Evolutionary conservation across 2,113 vertebrate genomes (phyloP).

Genomic region (Lagopus leucura): DNA sequence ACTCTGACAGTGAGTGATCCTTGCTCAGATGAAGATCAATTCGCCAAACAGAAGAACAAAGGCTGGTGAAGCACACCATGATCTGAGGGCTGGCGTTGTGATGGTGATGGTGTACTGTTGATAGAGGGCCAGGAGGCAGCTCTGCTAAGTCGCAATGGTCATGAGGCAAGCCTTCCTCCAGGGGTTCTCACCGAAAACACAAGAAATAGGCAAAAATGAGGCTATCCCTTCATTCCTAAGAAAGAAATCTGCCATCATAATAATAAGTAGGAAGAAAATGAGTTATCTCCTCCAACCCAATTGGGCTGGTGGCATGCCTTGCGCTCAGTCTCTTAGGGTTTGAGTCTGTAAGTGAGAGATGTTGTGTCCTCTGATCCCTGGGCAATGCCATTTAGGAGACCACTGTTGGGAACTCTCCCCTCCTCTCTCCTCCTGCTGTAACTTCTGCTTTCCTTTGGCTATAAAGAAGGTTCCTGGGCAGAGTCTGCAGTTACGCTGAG

Average conservation of each 20-base stretch:
- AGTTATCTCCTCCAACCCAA: not conserved
- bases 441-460: not conserved
- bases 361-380: not conserved
- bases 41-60: conserved; percentile 29
- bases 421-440: not conserved
- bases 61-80: not conserved
- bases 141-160: not conserved
- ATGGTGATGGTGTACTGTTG: not conserved
- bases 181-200: not conserved
- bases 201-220: not conserved
- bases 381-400: not conserved
- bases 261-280: not conserved
- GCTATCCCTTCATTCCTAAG: not conserved
- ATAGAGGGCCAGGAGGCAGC: conserved; percentile 33
- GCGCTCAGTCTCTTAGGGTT: not conserved
- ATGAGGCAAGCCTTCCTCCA: not conserved
- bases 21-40: conserved; percentile 52
- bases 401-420: not conserved
- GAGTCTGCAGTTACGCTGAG: not conserved
- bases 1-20: conserved; percentile 50
- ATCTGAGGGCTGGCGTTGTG: not conserved
- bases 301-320: not conserved
- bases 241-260: not conserved
- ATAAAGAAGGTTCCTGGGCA: not conserved
- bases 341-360: fast-evolving